Evolutionary conservation across 2,888 invertebrate species (phyloP), one percentile per base, ranked within the genome.

Genomic region (Spodoptera littoralis): DNA sequence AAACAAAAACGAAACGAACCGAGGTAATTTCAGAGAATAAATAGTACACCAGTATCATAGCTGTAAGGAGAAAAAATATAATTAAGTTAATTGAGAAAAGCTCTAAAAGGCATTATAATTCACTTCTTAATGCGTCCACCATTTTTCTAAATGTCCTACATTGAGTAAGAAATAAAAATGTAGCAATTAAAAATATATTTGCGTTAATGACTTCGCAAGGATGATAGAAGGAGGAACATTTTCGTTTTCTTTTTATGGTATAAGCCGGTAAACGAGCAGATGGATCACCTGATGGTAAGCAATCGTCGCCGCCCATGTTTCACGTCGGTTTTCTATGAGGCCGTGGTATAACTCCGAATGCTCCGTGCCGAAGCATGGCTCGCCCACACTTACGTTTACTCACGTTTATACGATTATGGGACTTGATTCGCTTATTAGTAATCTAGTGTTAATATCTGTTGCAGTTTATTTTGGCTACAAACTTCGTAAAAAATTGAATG

Each of bases 11-110:
- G 50, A 66, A 75, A 67, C 61, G 50, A 55, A 58, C 56, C 50
- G 57, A 27, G 5, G 45, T 63, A 71, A 74, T 70, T 75, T 66
- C 63, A 65, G 63, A 49, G 53, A 69, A 52, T 70, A 79, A 73
- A 70, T 73, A 68, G 58, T 60, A 61, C 50, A 55, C 46, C 53
- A 8, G 36, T 36, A 36, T 36, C 36, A 36, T 9, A 36, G 36
- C 36, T 36, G 9, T 36, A 9, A 36, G 36, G 55, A 74, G 76
- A 86, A 88, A 88, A 88, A 90, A 85, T 84, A 88, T 86, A 90
- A 92, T 92, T 89, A 92, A 88, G 82, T 74, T 90, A 92, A 92
- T 92, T 91, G 89, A 90, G 24, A 91, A 91, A 89, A 82, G 84
- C 78, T 78, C 77, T 63, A 71, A 79, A 80, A 79, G 43, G 36